Percentiles rank a stretch among this genome's conserved stretches.
These are phyloP conservation scores for Mormyrus lacerda DNA, from an alignment of 2,113 vertebrate species.

Conservation along the genomic window DNA sequence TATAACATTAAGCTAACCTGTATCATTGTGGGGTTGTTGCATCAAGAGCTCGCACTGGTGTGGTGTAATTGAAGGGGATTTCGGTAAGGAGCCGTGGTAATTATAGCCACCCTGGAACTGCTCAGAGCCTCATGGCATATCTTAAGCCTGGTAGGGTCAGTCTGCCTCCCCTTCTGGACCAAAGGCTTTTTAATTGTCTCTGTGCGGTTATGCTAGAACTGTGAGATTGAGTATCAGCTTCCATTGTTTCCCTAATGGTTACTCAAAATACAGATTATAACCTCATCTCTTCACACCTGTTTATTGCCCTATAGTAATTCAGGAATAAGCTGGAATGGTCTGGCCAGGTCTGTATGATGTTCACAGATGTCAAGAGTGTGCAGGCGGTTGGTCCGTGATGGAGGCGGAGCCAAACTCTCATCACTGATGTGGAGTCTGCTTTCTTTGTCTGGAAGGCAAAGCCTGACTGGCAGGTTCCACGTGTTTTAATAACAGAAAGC, in stretches of 20 bases:
- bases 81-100: background rate
- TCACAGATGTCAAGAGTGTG: background rate
- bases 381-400: background rate
- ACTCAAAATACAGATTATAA: background rate
- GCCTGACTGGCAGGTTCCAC: background rate
- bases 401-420: background rate
- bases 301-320: background rate
- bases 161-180: background rate
- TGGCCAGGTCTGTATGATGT: background rate
- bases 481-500: background rate
- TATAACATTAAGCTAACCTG: background rate
- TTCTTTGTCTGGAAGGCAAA: background rate
- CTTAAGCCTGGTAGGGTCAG: background rate
- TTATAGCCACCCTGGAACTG: background rate
- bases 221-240: background rate
- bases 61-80: background rate
- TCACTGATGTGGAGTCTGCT: background rate
- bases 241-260: background rate
- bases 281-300: background rate
- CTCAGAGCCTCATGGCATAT: background rate
- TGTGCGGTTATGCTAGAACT: background rate
- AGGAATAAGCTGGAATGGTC: background rate
- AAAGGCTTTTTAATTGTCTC: background rate
- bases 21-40: background rate
- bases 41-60: background rate